Conservation (phyloP, 2,888 invertebrate genomes). For the Clistopyga incitator region DNA sequence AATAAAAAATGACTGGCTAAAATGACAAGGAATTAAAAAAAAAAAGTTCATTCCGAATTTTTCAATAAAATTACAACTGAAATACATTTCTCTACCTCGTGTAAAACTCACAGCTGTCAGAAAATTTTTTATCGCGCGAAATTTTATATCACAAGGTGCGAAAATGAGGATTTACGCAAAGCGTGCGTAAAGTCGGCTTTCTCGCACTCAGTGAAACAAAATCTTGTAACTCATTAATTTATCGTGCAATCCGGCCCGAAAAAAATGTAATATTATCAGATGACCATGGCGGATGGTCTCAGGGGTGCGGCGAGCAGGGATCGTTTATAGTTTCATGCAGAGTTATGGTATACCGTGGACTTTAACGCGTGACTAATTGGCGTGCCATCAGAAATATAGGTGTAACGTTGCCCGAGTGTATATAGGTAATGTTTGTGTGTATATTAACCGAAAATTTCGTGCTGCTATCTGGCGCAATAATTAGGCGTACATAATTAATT, state of each 20-base stretch:
- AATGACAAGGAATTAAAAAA: no score
- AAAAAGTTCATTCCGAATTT: background rate
- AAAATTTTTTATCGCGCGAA: no score
- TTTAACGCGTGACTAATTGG: constrained; percentile 41
- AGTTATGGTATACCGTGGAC: background rate
- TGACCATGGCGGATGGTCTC: background rate
- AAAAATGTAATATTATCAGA: background rate
- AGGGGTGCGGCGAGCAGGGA: constrained; percentile 16
- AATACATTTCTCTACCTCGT: no score
- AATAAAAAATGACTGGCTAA: no score
- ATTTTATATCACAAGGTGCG: no score
- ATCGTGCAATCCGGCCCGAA: background rate
- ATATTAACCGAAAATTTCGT: constrained; percentile 39
- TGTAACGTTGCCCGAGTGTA: constrained; percentile 19
- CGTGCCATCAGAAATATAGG: constrained; percentile 21
- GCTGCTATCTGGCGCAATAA: constrained; percentile 44
- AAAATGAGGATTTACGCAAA: no score
- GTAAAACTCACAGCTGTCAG: no score
- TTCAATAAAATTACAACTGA: background rate
- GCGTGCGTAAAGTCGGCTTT: background rate
- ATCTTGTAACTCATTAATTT: background rate
- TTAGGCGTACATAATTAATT: constrained; percentile 70
- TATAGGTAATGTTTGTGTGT: constrained; percentile 35
- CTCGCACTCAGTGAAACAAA: background rate
- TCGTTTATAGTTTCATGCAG: constrained; percentile 31